A percentile compares a stretch with the other conserved stretches of the same genome.
Evolutionary conservation across 1,140 invertebrate genomes (phyloP).

Genomic region (Lepidurus apus): DNA sequence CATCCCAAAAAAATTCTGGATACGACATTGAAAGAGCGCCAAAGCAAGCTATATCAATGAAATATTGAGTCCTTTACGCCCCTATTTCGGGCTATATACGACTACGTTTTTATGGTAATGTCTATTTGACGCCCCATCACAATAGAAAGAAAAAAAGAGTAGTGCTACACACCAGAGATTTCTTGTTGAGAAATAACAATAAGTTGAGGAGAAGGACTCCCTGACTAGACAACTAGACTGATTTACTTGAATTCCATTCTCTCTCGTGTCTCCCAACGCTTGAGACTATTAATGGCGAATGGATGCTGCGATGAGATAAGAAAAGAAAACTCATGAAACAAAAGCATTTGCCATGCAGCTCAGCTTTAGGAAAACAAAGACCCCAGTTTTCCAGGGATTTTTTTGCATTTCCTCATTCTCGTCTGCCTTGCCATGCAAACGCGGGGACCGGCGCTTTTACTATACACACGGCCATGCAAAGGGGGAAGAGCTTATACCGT

Average conservation of each 20-base stretch:
- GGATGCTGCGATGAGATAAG: slow-evolving; percentile 13
- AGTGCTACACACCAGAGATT: slow-evolving; percentile 15
- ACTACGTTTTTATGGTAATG: slow-evolving; percentile 11
- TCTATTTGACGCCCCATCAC: slow-evolving; percentile 18
- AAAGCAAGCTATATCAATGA: slow-evolving; percentile 22
- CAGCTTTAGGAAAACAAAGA: slow-evolving; percentile 3
- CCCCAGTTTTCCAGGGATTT: neutral
- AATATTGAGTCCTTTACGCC: slow-evolving; percentile 19
- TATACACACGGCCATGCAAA: neutral
- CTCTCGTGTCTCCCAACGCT: neutral
- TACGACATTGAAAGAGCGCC: slow-evolving; percentile 1
- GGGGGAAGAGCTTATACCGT: neutral
- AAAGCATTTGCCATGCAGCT: slow-evolving; percentile 11
- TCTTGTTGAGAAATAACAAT: slow-evolving; percentile 3
- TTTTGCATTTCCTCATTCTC: neutral
- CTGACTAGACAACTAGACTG: neutral
- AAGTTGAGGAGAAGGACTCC: neutral
- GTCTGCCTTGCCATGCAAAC: neutral
- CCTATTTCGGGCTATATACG: slow-evolving; percentile 18
- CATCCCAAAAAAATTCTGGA: neutral
- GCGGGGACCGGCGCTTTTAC: neutral
- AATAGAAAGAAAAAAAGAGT: neutral
- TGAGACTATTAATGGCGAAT: slow-evolving; percentile 7
- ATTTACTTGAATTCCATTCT: slow-evolving; percentile 12
- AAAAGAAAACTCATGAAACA: neutral